phyloP scores from a whole-genome alignment of 2,797 vertebrate genomes.

The Thripadectes ignobilis region DNA sequence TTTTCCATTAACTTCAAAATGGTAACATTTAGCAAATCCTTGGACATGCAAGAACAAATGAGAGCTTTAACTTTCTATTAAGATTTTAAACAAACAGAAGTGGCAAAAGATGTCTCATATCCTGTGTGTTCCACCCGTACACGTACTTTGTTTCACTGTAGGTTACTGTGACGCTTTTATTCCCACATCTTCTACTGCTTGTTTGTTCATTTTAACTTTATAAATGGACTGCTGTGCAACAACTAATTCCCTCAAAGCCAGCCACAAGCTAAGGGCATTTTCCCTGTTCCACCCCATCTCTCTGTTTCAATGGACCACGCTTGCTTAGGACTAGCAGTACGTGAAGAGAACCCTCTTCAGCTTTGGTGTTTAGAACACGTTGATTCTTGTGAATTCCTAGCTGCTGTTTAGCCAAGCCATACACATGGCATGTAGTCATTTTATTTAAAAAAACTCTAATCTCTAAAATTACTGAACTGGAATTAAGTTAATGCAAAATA shows the following conservation, averaged over 20 bases:
- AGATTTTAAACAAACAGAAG: constrained; percentile 40
- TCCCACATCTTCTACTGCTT: neutral
- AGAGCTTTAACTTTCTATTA: neutral
- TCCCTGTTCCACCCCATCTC: neutral
- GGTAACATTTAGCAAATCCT: neutral
- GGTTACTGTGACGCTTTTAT: constrained; percentile 15
- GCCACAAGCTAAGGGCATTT: neutral
- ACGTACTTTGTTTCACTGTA: neutral
- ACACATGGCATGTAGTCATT: neutral
- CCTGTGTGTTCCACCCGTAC: neutral
- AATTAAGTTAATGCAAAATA: neutral
- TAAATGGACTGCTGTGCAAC: constrained; percentile 20
- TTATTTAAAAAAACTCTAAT: neutral
- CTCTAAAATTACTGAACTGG: neutral
- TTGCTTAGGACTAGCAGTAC: neutral
- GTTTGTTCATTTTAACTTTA: constrained; percentile 31
- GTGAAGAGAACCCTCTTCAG: neutral
- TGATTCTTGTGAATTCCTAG: neutral
- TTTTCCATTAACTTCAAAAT: constrained; percentile 28
- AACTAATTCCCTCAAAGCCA: neutral
- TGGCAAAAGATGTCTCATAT: constrained; percentile 33
- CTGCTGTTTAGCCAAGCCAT: neutral
- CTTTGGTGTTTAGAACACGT: neutral
- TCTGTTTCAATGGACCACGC: neutral
- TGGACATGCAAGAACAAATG: neutral